Evolutionary conservation across 1,140 invertebrate genomes (phyloP).

Genomic region (Cydia pomonella): DNA sequence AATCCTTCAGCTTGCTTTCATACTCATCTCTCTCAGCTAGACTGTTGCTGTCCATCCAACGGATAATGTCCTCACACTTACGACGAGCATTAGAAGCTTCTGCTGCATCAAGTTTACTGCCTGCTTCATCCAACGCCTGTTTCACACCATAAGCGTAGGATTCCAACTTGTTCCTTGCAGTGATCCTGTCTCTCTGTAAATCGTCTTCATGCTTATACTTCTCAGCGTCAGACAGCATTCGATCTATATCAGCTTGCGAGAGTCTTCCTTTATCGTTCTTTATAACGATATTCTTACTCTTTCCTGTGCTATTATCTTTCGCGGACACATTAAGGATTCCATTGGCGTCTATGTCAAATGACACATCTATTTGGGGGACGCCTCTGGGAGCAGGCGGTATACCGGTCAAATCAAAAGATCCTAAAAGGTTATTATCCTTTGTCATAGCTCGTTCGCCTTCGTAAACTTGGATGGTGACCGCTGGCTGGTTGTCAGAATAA

Average conservation of each 20-base stretch:
- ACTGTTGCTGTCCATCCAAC: conserved; percentile 83
- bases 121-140: conserved; percentile 76
- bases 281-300: conserved; percentile 91
- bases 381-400: conserved; percentile 92
- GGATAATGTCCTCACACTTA: conserved; percentile 79
- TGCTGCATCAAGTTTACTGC: conserved; percentile 78
- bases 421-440: conserved; percentile 88
- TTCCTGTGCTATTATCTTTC: conserved; percentile 84
- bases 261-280: conserved; percentile 96
- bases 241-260: conserved; percentile 94
- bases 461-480: conserved; percentile 84
- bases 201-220: conserved; percentile 86
- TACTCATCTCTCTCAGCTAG: conserved; percentile 91
- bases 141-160: conserved; percentile 90
- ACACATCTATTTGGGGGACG: conserved; percentile 88
- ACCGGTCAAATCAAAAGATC: conserved; percentile 88
- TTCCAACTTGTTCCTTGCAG: conserved; percentile 90
- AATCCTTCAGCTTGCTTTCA: conserved; percentile 87
- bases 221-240: conserved; percentile 92
- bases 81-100: conserved; percentile 83
- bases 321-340: conserved; percentile 87
- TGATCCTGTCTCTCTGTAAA: conserved; percentile 84
- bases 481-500: conserved; percentile 86
- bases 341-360: conserved; percentile 86
- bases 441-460: conserved; percentile 90